phyloP scores from a whole-genome alignment of 2,797 vertebrate species.

The Ciconia nigra region DNA sequence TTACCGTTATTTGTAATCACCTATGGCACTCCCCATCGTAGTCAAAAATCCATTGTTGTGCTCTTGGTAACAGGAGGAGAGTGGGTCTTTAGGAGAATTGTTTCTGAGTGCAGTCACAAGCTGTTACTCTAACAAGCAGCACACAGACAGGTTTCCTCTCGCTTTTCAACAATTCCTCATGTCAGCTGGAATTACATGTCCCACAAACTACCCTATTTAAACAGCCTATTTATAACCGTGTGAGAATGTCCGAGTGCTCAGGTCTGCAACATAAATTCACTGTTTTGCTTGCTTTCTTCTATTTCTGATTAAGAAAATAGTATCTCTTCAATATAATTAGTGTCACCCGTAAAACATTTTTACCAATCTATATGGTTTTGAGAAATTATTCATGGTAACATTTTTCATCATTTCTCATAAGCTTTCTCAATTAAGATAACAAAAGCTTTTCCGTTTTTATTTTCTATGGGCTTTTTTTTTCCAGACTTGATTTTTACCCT shows the following conservation, averaged over 20 bases:
- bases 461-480: neutral
- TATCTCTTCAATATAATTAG: neutral
- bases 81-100: neutral
- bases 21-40: neutral
- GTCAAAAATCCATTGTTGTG: rapidly evolving
- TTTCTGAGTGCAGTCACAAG: neutral
- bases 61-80: neutral
- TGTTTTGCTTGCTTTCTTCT: neutral
- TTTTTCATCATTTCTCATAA: neutral
- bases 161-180: neutral
- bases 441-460: neutral
- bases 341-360: neutral
- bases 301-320: neutral
- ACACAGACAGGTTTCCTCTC: neutral
- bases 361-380: neutral
- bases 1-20: neutral
- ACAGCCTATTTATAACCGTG: neutral
- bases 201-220: neutral
- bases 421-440: neutral
- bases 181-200: neutral
- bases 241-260: neutral
- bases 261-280: neutral
- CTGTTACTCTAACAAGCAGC: conserved; percentile 4
- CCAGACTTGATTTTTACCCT: neutral
- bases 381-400: neutral